Evolutionary conservation across 2,113 vertebrate species (phyloP).

Genomic region (Bubo blakistoni): DNA sequence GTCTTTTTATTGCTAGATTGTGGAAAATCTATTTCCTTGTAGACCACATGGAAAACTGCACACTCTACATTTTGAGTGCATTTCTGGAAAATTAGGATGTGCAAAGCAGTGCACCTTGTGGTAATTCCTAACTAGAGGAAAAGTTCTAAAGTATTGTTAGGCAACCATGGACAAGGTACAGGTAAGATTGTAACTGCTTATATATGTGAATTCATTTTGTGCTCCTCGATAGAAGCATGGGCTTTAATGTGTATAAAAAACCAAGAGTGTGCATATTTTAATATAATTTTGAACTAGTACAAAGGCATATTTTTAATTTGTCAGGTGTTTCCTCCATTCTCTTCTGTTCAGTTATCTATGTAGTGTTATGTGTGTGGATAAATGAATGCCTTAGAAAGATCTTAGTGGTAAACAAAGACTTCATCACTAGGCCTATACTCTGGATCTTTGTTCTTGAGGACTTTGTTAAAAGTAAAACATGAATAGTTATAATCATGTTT

Average conservation of each 20-base stretch:
- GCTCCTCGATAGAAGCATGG: not conserved
- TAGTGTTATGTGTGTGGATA: not conserved
- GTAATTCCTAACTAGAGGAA: not conserved
- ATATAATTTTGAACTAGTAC: not conserved
- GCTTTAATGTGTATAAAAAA: not conserved
- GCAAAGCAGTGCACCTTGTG: not conserved
- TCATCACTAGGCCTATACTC: not conserved
- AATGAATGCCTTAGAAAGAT: not conserved
- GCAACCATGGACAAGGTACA: not conserved
- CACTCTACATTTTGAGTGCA: not conserved
- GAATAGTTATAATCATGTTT: not conserved
- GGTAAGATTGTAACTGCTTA: not conserved
- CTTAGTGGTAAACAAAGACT: not conserved
- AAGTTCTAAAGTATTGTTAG: not conserved
- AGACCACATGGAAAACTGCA: not conserved
- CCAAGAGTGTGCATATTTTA: not conserved
- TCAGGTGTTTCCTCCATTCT: not conserved
- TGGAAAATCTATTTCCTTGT: not conserved
- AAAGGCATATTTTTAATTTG: not conserved
- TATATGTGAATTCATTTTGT: not conserved
- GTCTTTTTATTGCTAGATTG: not conserved
- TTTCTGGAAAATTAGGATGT: not conserved
- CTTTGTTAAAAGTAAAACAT: not conserved
- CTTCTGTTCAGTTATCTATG: not conserved
- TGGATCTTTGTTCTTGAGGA: not conserved